These are phyloP conservation scores for Lucilia sericata DNA, from an alignment of 1,140 invertebrate genomes.

Conservation along the genomic window DNA sequence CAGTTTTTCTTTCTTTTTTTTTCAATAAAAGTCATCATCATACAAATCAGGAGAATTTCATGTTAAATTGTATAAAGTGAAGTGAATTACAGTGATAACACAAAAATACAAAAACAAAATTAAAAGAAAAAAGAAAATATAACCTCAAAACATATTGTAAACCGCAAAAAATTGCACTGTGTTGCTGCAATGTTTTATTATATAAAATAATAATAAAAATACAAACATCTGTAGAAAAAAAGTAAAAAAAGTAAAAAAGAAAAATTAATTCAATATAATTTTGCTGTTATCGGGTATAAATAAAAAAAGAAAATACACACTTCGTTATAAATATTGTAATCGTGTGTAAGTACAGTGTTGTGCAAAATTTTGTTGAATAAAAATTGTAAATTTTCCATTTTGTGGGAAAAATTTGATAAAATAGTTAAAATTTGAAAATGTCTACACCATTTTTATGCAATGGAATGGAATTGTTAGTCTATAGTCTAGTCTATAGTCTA, in stretches of 20 bases:
- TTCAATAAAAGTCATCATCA: too few species aligned
- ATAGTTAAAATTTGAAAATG: too few species aligned
- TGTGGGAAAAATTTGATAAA: too few species aligned
- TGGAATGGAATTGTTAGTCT: too few species aligned
- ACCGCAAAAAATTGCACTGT: conserved; percentile 23
- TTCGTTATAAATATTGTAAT: too few species aligned
- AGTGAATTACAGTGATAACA: neutral
- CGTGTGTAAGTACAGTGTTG: too few species aligned
- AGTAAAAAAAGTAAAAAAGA: neutral
- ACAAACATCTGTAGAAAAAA: neutral
- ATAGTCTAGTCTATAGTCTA: too few species aligned
- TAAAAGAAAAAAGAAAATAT: conserved; percentile 1
- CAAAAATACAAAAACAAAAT: neutral
- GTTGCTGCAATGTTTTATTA: neutral
- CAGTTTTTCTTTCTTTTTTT: too few species aligned
- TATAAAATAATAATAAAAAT: neutral
- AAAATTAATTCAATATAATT: neutral
- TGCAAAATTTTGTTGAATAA: too few species aligned
- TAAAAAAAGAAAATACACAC: neutral
- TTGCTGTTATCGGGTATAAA: conserved; percentile 10
- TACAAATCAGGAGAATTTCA: neutral
- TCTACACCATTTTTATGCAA: too few species aligned
- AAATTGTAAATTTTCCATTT: too few species aligned
- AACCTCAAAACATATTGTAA: conserved; percentile 24
- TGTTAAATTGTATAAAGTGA: neutral